Evolutionary conservation across 2,113 vertebrate genomes (phyloP).

Genomic region (Apeltes quadracus): DNA sequence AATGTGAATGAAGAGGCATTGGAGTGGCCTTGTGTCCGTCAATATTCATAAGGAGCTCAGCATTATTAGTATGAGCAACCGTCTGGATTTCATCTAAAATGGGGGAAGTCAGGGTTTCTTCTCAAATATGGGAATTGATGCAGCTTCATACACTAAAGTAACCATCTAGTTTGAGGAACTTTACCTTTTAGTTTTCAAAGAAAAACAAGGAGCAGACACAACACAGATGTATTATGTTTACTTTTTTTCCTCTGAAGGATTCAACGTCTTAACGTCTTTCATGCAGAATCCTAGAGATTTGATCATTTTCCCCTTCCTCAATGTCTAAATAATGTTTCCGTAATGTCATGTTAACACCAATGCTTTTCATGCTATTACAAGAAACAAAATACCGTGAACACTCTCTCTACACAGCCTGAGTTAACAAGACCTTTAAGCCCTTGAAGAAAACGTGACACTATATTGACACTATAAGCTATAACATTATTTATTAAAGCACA

Average conservation of each 20-base stretch:
- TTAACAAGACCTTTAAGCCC: not conserved
- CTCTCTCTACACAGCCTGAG: not conserved
- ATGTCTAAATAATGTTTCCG: not conserved
- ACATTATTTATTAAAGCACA: no score
- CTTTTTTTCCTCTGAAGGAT: not conserved
- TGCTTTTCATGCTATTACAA: not conserved
- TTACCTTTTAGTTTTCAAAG: conserved; percentile 4
- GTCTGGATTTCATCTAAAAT: conserved; percentile 20
- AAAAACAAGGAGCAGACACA: not conserved
- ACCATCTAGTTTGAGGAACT: conserved; percentile 24
- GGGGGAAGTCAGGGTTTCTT: conserved; percentile 9
- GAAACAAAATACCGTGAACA: not conserved
- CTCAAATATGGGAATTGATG: conserved; percentile 37
- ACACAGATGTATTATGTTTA: not conserved
- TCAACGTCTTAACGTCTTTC: not conserved
- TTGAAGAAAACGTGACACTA: not conserved
- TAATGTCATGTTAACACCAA: not conserved
- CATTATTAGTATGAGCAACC: not conserved
- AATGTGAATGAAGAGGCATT: not conserved
- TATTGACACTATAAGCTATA: no score
- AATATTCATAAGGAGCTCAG: not conserved
- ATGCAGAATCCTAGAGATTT: not conserved
- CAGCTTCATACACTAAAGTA: conserved; percentile 4
- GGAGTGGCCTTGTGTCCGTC: not conserved
- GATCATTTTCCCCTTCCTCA: not conserved